Evolutionary conservation across 2,888 invertebrate genomes (phyloP).

Genomic region (Drosophila phalerata): DNA sequence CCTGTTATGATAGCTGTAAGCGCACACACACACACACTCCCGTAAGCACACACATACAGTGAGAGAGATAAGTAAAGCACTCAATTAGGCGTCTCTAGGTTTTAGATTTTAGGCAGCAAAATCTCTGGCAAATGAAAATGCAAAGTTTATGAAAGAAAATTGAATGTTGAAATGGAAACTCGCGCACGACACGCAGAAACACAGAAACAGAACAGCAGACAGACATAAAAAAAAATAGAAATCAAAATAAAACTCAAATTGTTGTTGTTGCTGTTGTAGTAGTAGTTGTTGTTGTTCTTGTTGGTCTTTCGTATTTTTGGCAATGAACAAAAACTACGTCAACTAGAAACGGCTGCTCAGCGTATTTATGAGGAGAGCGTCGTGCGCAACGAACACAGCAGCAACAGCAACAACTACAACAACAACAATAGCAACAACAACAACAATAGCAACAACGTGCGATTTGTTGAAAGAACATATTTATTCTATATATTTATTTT

Average conservation of each 20-base stretch:
- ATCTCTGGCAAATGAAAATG: conserved; percentile 46
- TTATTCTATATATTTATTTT: conserved; percentile 20
- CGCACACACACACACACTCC: neutral
- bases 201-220: conserved; percentile 40
- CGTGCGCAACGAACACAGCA: conserved; percentile 69
- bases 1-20: conserved; percentile 22
- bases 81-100: conserved; percentile 67
- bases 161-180: conserved; percentile 80
- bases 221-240: conserved; percentile 30
- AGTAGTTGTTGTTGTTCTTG: conserved; percentile 8
- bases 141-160: conserved; percentile 77
- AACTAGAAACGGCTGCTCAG: conserved; percentile 62
- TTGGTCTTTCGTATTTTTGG: conserved; percentile 78
- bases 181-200: conserved; percentile 50
- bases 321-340: conserved; percentile 81
- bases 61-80: conserved; percentile 36
- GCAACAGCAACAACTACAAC: conserved; percentile 25
- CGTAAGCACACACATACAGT: neutral
- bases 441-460: conserved; percentile 23
- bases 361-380: conserved; percentile 74
- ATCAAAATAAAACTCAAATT: conserved; percentile 24
- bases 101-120: conserved; percentile 10
- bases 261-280: conserved; percentile 1
- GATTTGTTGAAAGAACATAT: conserved; percentile 42
- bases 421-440: conserved; percentile 40